Evolutionary conservation across 2,888 invertebrate species (phyloP).

Genomic region (Eubasilissa splendida): DNA sequence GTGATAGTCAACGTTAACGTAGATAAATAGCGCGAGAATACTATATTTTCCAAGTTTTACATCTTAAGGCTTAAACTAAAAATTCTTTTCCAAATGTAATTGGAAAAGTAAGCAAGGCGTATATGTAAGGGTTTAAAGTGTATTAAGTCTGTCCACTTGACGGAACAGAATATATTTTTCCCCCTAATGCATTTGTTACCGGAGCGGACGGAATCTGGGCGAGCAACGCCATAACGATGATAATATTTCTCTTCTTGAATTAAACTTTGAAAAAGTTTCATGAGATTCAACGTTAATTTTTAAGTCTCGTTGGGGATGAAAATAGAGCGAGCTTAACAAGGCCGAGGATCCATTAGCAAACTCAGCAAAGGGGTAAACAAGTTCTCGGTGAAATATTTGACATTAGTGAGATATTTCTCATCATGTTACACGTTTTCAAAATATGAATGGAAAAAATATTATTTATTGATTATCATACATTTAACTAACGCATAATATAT

Average conservation of each 20-base stretch:
- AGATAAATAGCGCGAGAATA: no score
- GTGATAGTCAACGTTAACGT: no score
- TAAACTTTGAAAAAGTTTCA: constrained; percentile 50
- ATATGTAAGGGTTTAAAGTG: not conserved
- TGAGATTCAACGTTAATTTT: constrained; percentile 52
- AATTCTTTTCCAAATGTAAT: no score
- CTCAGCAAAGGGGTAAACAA: constrained; percentile 21
- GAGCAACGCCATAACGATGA: constrained; percentile 40
- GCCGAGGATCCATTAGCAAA: constrained; percentile 42
- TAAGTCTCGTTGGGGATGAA: constrained; percentile 43
- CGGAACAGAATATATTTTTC: constrained; percentile 20
- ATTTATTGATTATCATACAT: not conserved
- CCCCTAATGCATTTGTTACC: constrained; percentile 34
- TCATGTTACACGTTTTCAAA: not conserved
- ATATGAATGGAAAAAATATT: constrained; percentile 1
- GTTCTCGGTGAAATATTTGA: constrained; percentile 3
- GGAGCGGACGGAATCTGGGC: constrained; percentile 31
- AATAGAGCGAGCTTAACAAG: constrained; percentile 37
- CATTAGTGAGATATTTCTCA: constrained; percentile 14
- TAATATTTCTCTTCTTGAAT: constrained; percentile 52
- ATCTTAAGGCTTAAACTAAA: no score
- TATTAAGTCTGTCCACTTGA: constrained; percentile 36
- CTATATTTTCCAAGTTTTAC: no score
- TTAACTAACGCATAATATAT: no score
- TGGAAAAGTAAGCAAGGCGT: no score